These are phyloP conservation scores for Lampris megalopsis DNA, from an alignment of 2,113 vertebrate genomes.

Conservation along the genomic window DNA sequence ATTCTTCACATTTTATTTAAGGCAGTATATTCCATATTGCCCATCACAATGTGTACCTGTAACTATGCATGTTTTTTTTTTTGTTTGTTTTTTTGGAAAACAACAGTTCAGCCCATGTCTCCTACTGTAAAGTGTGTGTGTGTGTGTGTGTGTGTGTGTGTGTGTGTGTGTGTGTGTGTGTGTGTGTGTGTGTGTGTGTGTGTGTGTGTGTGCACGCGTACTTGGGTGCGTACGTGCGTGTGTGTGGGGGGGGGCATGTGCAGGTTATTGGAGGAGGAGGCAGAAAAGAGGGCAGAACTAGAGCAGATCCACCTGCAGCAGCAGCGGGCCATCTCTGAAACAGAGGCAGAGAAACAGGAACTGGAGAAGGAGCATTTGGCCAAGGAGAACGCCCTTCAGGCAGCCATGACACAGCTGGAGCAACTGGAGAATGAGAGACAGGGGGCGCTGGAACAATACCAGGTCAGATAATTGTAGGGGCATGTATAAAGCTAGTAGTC, in stretches of 20 bases:
- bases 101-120: too few species aligned
- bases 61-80: too few species aligned
- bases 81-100: too few species aligned
- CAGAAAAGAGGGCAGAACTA: constrained; percentile 88
- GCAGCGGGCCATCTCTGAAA: constrained; percentile 90
- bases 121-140: too few species aligned
- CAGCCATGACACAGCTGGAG: constrained; percentile 91
- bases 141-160: too few species aligned
- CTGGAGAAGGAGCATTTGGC: constrained; percentile 87
- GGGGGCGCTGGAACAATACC: constrained; percentile 91
- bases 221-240: too few species aligned
- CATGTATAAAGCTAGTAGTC: too few species aligned
- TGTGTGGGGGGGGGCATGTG: too few species aligned
- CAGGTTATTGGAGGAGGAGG: constrained; percentile 94
- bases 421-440: constrained; percentile 90
- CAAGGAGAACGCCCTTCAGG: constrained; percentile 90
- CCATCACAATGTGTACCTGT: not conserved
- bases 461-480: constrained; percentile 78
- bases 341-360: constrained; percentile 94
- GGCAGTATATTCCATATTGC: not conserved
- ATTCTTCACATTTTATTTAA: not conserved
- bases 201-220: too few species aligned
- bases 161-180: too few species aligned
- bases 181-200: too few species aligned
- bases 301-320: constrained; percentile 93